Conservation (phyloP, 1,140 invertebrate genomes). For the Heterodera carotae region DNA sequence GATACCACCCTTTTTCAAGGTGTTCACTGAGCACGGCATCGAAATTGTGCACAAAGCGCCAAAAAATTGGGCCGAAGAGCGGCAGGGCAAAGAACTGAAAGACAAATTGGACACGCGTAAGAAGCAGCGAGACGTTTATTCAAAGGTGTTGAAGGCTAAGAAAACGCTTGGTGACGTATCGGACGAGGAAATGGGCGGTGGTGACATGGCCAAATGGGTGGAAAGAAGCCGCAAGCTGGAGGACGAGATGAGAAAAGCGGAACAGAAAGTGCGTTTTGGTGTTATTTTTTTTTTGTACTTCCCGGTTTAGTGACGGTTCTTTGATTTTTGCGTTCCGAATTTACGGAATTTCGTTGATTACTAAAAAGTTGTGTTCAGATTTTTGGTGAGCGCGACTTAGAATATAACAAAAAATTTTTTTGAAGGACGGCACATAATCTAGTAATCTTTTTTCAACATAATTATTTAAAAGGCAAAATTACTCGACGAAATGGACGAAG, state of each 20-base stretch:
- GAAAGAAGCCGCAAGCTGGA: slow-evolving; percentile 77
- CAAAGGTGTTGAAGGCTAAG: slow-evolving; percentile 73
- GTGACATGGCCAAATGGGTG: slow-evolving; percentile 77
- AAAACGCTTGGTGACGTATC: slow-evolving; percentile 77
- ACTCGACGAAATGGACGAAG: slow-evolving; percentile 89
- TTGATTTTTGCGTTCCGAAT: too few species aligned
- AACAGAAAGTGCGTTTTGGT: slow-evolving; percentile 71
- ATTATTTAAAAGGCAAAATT: slow-evolving; percentile 76
- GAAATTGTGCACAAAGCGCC: slow-evolving; percentile 90
- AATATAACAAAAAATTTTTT: too few species aligned
- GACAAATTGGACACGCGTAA: slow-evolving; percentile 75
- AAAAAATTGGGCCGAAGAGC: slow-evolving; percentile 77
- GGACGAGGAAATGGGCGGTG: slow-evolving; percentile 70
- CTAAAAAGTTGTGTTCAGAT: too few species aligned
- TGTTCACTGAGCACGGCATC: slow-evolving; percentile 61
- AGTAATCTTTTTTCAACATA: too few species aligned
- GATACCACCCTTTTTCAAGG: slow-evolving; percentile 26
- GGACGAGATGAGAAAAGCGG: slow-evolving; percentile 81
- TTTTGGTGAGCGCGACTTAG: too few species aligned
- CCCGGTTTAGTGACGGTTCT: too few species aligned
- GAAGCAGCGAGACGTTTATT: slow-evolving; percentile 80
- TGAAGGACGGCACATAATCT: too few species aligned
- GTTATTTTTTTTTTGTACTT: too few species aligned
- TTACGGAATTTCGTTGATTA: too few species aligned
- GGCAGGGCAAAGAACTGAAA: slow-evolving; percentile 78